A percentile compares a stretch with the other conserved stretches of the same genome.
Evolutionary conservation across 2,113 vertebrate genomes (phyloP).

Genomic region (Polypterus senegalus): DNA sequence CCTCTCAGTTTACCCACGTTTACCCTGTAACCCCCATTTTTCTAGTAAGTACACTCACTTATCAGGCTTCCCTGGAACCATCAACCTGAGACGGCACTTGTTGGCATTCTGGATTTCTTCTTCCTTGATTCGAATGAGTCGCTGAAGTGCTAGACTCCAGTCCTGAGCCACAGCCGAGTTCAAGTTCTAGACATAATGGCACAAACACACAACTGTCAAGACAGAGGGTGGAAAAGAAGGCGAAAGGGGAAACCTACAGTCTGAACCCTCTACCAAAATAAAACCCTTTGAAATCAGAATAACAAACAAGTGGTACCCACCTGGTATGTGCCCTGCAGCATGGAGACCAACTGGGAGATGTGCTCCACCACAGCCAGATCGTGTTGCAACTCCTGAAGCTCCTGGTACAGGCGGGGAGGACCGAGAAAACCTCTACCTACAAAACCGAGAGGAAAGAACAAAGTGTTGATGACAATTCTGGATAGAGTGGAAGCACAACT

Average conservation of each 20-base stretch:
- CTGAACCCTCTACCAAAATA: no score
- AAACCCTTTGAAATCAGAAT: no score
- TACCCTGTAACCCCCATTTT: neutral
- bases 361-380: conserved; percentile 84
- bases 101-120: conserved; percentile 90
- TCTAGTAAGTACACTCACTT: conserved; percentile 57
- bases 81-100: conserved; percentile 83
- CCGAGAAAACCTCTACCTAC: conserved; percentile 75
- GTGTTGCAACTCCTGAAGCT: conserved; percentile 85
- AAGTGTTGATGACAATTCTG: no score
- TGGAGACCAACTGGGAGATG: conserved; percentile 79
- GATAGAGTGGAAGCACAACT: no score
- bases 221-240: neutral
- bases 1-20: neutral
- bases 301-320: conserved; percentile 28
- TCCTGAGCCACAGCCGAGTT: conserved; percentile 90
- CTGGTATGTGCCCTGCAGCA: conserved; percentile 86
- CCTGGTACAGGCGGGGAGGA: conserved; percentile 83
- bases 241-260: neutral
- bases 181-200: conserved; percentile 58
- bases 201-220: neutral
- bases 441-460: conserved; percentile 1
- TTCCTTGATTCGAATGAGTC: conserved; percentile 85
- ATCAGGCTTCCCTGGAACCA: conserved; percentile 80
- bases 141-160: conserved; percentile 89